These are phyloP conservation scores for Nerophis ophidion DNA, from an alignment of 2,113 vertebrate genomes.

Conservation along the genomic window DNA sequence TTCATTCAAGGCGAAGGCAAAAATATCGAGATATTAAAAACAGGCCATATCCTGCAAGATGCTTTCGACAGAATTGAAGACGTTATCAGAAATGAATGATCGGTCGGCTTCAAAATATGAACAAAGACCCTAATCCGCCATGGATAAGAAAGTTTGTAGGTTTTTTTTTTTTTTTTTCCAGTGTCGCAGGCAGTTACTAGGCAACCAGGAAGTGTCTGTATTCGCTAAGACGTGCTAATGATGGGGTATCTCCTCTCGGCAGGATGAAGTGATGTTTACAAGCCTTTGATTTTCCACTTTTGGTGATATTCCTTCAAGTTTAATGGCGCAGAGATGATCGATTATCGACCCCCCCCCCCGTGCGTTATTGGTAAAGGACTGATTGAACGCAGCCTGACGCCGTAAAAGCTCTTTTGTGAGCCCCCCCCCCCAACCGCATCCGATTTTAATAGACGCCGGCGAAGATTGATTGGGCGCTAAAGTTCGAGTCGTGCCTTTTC, in stretches of 20 bases:
- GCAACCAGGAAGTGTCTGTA: background rate
- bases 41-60: too few relatives aligned
- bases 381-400: slow-evolving; percentile 14
- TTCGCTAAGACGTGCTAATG: background rate
- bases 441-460: slow-evolving; percentile 3
- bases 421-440: background rate
- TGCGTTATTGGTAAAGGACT: slow-evolving; percentile 16
- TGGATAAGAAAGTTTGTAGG: background rate
- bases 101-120: background rate
- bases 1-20: too few relatives aligned
- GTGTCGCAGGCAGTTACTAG: background rate
- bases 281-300: slow-evolving; percentile 37
- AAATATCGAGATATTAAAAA: too few relatives aligned
- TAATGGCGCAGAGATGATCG: slow-evolving; percentile 29
- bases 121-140: background rate
- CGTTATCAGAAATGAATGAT: slow-evolving; percentile 1
- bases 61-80: background rate
- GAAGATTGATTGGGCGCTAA: background rate
- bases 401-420: slow-evolving; percentile 11
- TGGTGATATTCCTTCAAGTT: slow-evolving; percentile 9
- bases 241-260: background rate
- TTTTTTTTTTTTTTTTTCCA: too few relatives aligned
- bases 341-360: background rate
- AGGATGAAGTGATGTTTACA: slow-evolving; percentile 31
- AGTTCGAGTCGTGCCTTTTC: background rate